Evolutionary conservation across 2,797 vertebrate species (phyloP).

Genomic region (Amazona finschi): DNA sequence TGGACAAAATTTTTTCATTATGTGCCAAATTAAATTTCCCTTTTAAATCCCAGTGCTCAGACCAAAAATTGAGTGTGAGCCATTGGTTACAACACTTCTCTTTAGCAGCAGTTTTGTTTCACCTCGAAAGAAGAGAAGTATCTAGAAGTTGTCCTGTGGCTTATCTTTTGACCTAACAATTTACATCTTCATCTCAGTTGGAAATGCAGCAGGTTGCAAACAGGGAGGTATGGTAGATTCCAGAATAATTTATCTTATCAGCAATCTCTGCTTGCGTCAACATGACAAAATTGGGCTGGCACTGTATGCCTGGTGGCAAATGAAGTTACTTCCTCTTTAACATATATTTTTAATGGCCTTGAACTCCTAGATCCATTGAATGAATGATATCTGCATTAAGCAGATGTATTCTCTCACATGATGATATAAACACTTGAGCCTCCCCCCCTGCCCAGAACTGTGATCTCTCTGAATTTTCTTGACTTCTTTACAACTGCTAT

Average conservation of each 20-base stretch:
- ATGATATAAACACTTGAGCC: neutral
- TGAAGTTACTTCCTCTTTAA: neutral
- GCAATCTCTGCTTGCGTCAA: neutral
- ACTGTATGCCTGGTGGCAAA: neutral
- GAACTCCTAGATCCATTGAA: neutral
- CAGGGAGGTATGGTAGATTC: neutral
- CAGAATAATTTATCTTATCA: neutral
- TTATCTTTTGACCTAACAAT: conserved; percentile 22
- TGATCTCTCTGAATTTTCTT: neutral
- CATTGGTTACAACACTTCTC: neutral
- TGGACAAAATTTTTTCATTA: neutral
- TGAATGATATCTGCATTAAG: neutral
- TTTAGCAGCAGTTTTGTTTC: neutral
- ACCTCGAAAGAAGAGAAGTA: neutral
- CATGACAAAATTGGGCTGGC: neutral
- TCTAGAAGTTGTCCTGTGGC: neutral
- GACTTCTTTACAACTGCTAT: neutral
- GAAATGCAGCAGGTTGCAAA: conserved; percentile 2
- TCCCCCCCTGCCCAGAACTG: neutral
- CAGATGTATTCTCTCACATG: neutral
- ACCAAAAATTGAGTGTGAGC: neutral
- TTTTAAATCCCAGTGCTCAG: neutral
- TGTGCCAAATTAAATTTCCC: neutral
- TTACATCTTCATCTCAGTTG: conserved; percentile 7
- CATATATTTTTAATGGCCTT: neutral